phyloP scores from a whole-genome alignment of 2,113 vertebrate species.

The Symphodus melops region DNA sequence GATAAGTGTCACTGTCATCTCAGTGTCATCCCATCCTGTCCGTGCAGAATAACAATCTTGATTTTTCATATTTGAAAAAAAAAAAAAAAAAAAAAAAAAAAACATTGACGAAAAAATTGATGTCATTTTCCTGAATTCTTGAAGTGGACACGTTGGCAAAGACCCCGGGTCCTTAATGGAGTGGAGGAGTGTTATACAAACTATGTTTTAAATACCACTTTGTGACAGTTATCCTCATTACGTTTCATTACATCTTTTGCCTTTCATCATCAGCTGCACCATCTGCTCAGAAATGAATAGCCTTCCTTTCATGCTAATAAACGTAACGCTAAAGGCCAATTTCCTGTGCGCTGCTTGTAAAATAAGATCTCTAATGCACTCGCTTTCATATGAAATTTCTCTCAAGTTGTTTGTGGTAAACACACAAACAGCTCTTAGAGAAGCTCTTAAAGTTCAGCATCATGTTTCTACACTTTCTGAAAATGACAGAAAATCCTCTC shows the following conservation, averaged over 20 bases:
- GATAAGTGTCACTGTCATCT: slow-evolving; percentile 31
- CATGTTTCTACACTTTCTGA: not conserved
- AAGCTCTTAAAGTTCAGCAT: not conserved
- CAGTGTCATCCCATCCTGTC: slow-evolving; percentile 23
- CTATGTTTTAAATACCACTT: slow-evolving; percentile 32
- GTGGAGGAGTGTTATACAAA: slow-evolving; percentile 10
- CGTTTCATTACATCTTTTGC: slow-evolving; percentile 16
- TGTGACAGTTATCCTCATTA: slow-evolving; percentile 27
- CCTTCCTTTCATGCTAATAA: slow-evolving; percentile 6
- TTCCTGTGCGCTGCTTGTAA: slow-evolving; percentile 12
- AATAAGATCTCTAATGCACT: not conserved
- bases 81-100: not conserved
- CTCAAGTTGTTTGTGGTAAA: slow-evolving; percentile 9
- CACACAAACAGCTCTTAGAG: not conserved
- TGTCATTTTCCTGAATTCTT: slow-evolving; percentile 14
- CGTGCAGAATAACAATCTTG: slow-evolving; percentile 5
- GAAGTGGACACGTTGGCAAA: slow-evolving; percentile 18
- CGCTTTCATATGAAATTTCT: not conserved
- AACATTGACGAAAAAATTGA: slow-evolving; percentile 24
- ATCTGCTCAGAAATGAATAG: slow-evolving; percentile 14
- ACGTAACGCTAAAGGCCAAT: slow-evolving; percentile 8
- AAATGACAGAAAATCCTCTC: slow-evolving; percentile 1
- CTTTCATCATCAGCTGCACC: slow-evolving; percentile 42
- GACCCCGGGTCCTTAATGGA: slow-evolving; percentile 59
- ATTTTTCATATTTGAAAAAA: slow-evolving; percentile 21